Conservation (phyloP, 2,888 invertebrate species). For the Apotomis capreana region DNA sequence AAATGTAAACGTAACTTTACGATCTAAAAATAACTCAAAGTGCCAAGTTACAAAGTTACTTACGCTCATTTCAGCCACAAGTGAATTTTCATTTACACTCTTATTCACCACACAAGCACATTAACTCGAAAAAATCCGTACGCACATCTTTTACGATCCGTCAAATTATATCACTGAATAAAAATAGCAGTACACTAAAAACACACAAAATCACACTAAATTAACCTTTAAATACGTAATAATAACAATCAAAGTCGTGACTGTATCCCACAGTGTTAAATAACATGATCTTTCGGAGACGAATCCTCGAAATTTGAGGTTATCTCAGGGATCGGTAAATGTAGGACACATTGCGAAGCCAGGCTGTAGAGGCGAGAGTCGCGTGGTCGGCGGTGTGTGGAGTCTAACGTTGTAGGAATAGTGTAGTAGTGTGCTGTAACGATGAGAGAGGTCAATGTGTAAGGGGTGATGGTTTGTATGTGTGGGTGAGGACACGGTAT, state of each 20-base stretch:
- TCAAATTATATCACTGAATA: slow-evolving; percentile 11
- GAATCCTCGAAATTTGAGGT: slow-evolving; percentile 77
- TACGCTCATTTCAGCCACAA: slow-evolving; percentile 68
- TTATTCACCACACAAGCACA: slow-evolving; percentile 28
- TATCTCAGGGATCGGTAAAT: slow-evolving; percentile 75
- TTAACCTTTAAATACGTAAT: slow-evolving; percentile 41
- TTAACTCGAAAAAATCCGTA: slow-evolving; percentile 42
- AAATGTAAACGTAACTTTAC: slow-evolving; percentile 10
- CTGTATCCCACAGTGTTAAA: slow-evolving; percentile 46
- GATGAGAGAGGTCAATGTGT: slow-evolving; percentile 47
- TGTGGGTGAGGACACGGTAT: slow-evolving; percentile 56
- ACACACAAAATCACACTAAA: slow-evolving; percentile 35
- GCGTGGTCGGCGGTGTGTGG: slow-evolving; percentile 61
- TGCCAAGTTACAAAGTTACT: slow-evolving; percentile 51
- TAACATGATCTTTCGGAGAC: slow-evolving; percentile 58
- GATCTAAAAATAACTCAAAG: slow-evolving; percentile 21
- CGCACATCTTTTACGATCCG: slow-evolving; percentile 44
- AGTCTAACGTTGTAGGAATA: slow-evolving; percentile 52
- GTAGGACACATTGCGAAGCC: slow-evolving; percentile 72
- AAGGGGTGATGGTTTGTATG: slow-evolving; percentile 56
- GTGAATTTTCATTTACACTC: slow-evolving; percentile 27
- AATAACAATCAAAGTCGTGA: slow-evolving; percentile 49
- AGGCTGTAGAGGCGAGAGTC: slow-evolving; percentile 67
- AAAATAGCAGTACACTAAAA: not conserved
- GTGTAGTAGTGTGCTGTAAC: slow-evolving; percentile 54